phyloP scores from a whole-genome alignment of 2,113 vertebrate genomes.

The Eulacestoma nigropectus region DNA sequence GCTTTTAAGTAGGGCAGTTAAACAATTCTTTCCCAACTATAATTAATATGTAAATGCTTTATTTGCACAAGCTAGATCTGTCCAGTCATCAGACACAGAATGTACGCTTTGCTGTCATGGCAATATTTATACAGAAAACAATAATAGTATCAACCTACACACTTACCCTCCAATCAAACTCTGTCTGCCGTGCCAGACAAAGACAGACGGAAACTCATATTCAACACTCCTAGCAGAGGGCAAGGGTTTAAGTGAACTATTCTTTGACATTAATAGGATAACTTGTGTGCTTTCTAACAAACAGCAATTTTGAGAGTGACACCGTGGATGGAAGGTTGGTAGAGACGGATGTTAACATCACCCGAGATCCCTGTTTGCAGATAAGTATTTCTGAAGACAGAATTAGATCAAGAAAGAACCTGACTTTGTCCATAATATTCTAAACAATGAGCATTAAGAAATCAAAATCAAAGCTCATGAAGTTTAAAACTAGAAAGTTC shows the following conservation, averaged over 20 bases:
- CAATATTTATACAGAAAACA: slow-evolving; percentile 32
- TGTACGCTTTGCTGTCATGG: background rate
- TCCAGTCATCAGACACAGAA: background rate
- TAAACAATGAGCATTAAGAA: background rate
- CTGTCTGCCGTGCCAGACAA: background rate
- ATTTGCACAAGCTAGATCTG: slow-evolving; percentile 2
- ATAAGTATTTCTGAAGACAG: background rate
- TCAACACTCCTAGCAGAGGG: background rate
- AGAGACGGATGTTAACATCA: background rate
- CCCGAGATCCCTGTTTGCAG: background rate
- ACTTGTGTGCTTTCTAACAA: background rate
- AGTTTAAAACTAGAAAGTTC: background rate
- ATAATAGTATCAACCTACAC: background rate
- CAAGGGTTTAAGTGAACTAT: slow-evolving; percentile 51
- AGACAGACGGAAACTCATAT: slow-evolving; percentile 23
- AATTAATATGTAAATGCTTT: slow-evolving; percentile 30
- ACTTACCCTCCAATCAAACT: slow-evolving; percentile 25
- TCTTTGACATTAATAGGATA: slow-evolving; percentile 52
- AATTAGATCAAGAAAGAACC: background rate
- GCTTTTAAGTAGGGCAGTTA: background rate
- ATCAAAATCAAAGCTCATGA: background rate
- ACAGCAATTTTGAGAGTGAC: background rate
- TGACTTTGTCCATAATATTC: background rate
- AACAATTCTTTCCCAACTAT: slow-evolving; percentile 12
- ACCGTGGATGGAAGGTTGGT: background rate